Evolutionary conservation across 1,140 invertebrate species (phyloP), one percentile per base, ranked within the genome.

Genomic region (Octopus bimaculoides): DNA sequence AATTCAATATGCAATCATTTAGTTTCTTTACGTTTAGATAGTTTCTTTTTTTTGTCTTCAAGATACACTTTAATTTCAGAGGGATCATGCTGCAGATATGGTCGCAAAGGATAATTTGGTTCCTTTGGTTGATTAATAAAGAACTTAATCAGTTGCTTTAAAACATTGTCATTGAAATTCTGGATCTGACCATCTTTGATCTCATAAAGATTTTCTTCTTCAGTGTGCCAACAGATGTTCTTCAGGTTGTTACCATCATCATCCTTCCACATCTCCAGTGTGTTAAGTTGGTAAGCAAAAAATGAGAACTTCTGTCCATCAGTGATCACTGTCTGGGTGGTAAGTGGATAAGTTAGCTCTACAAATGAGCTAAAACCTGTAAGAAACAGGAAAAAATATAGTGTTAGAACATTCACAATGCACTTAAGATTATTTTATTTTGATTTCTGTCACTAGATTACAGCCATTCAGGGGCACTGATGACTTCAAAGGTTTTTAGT

Each of bases 201-300:
- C 56, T 96, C 95, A 89, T 93, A 97, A 0, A 98, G 89, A 82
- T 94, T 92, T 81, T 94, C 85, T 17, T 93, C 91, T 54, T 92
- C 89, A 17, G 93, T 94, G n/a, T 92, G 92, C 92, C 94, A 97
- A 84, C 95, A 96, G 66, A 96, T 87, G 90, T 98, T 98, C 55
- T 92, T 90, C 82, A 92, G 92, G 0, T 91, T 90, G 91, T 96
- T 96, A 52, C 90, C 89, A 71, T 92, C 89, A 52, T 92, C 86
- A 83, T 93, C 82, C 53, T 88, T 86, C 86, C 93, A 91, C 77
- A 96, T 84, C 12, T 93, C 85, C 71, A 94, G 92, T 3, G 96
- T 97, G 87, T 98, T 98, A 53, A 98, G 86, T 89, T 98, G 97
- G 87, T 97, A 98, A 8, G 93, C 91, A 87, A 93, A 95, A 82